Conservation (phyloP, 2,113 vertebrate genomes). For the Lophochroa leadbeateri region DNA sequence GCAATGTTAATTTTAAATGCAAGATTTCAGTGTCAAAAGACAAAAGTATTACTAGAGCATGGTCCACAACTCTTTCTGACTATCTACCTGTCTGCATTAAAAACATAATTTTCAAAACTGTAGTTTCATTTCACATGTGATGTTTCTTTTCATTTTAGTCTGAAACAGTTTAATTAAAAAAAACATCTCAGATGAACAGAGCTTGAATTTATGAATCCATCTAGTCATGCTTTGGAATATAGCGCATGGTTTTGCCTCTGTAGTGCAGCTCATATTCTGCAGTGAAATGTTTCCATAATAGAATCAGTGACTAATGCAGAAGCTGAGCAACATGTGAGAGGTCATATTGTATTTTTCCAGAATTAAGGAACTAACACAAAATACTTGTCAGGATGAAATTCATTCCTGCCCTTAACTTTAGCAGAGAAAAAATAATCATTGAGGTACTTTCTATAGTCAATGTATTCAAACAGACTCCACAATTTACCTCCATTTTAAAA, state of each 20-base stretch:
- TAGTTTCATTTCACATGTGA: fast-evolving
- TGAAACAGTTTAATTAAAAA: neutral
- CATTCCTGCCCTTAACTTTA: neutral
- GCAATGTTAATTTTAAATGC: neutral
- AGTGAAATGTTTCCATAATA: neutral
- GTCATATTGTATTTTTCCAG: neutral
- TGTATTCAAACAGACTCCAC: neutral
- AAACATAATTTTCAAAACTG: neutral
- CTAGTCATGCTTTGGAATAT: neutral
- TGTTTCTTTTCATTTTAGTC: neutral
- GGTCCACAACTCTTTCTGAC: neutral
- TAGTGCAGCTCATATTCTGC: neutral
- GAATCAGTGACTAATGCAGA: neutral
- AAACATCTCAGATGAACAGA: neutral
- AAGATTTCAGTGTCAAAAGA: neutral
- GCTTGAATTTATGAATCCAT: neutral
- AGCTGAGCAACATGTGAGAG: neutral
- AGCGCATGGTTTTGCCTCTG: neutral
- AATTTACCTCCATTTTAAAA: neutral
- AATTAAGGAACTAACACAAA: neutral
- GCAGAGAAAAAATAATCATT: neutral
- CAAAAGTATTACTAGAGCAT: neutral
- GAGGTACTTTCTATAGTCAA: neutral
- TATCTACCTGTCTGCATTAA: neutral
- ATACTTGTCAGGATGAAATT: neutral